phyloP scores from a whole-genome alignment of 2,888 invertebrate species.

The Limnephilus marmoratus region DNA sequence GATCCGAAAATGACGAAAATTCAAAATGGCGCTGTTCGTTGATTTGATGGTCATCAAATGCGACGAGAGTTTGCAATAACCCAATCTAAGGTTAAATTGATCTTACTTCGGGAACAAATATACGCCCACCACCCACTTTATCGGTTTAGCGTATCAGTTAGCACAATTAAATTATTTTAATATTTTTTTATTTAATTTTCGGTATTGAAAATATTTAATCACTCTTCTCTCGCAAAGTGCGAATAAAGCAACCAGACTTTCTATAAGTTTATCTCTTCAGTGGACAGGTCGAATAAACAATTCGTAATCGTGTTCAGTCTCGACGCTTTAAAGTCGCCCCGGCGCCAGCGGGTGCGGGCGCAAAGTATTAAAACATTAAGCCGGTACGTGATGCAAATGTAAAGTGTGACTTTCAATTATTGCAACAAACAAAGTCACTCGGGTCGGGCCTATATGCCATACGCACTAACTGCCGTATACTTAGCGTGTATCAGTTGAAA shows the following conservation, averaged over 20 bases:
- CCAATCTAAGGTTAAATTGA: neutral
- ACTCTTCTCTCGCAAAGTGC: too few relatives aligned
- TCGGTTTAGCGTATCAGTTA: too few relatives aligned
- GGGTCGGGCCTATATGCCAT: neutral
- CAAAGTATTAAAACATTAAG: conserved; percentile 42
- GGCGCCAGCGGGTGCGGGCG: conserved; percentile 49
- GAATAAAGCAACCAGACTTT: too few relatives aligned
- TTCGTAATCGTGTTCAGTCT: conserved; percentile 47
- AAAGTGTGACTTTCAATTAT: conserved; percentile 34
- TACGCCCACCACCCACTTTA: neutral
- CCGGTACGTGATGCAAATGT: conserved; percentile 35
- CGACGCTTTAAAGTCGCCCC: conserved; percentile 53
- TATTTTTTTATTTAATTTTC: too few relatives aligned
- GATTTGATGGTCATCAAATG: too few relatives aligned
- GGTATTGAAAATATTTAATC: too few relatives aligned
- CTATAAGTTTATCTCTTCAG: neutral
- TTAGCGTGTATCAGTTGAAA: neutral
- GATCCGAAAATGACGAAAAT: too few relatives aligned
- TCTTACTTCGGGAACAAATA: neutral
- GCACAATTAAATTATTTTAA: too few relatives aligned
- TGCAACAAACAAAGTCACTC: neutral
- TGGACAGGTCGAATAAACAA: conserved; percentile 37
- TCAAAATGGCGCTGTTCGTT: too few relatives aligned
- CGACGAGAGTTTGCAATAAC: too few relatives aligned
- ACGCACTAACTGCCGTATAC: neutral